Evolutionary conservation across 2,888 invertebrate species (phyloP).

Genomic region (Drosophila mulleri): DNA sequence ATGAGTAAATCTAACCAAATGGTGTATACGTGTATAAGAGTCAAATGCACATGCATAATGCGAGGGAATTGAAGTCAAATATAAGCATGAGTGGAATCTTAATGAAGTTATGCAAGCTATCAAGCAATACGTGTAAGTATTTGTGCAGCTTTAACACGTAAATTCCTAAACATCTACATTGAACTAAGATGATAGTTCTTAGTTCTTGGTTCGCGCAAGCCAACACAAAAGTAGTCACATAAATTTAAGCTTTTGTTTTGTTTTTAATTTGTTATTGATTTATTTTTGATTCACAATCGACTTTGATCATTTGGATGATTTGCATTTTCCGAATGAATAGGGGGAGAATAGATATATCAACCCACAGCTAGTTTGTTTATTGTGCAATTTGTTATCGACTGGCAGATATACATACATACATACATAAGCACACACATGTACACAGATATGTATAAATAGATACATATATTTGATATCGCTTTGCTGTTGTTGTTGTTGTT

Average conservation of each 20-base stretch:
- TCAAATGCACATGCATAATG: not conserved
- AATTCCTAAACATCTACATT: not conserved
- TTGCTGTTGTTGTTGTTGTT: slow-evolving; percentile 33
- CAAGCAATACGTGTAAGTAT: not conserved
- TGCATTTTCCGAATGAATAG: slow-evolving; percentile 54
- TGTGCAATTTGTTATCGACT: slow-evolving; percentile 49
- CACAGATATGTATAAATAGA: not conserved
- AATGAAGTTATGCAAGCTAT: not conserved
- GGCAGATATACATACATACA: slow-evolving; percentile 8
- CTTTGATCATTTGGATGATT: slow-evolving; percentile 59
- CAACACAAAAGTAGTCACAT: slow-evolving; percentile 10
- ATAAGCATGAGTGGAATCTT: not conserved
- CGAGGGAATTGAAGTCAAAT: not conserved
- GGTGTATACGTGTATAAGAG: not conserved
- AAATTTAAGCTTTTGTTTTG: not conserved
- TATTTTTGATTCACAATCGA: slow-evolving; percentile 37
- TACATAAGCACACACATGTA: not conserved
- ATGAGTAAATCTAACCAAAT: not conserved
- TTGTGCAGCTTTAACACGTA: not conserved
- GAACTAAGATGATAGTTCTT: not conserved
- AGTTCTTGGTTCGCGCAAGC: not conserved
- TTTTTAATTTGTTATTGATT: slow-evolving; percentile 15
- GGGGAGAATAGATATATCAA: slow-evolving; percentile 2
- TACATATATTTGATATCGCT: not conserved
- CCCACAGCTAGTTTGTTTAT: slow-evolving; percentile 50